phyloP scores from a whole-genome alignment of 1,140 invertebrate species.

The Coenobita brevimanus region DNA sequence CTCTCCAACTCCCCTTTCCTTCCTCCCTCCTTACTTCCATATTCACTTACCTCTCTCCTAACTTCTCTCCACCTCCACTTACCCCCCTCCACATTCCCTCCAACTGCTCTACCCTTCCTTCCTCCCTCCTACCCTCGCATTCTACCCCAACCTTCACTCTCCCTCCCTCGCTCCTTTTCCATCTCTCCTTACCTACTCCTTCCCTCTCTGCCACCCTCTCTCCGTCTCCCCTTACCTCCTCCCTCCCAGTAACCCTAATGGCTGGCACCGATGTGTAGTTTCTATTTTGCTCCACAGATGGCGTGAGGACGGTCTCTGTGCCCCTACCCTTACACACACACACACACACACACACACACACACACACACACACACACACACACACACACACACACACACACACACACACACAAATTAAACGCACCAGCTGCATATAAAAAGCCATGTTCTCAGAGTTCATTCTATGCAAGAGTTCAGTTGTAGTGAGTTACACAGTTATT shows the following conservation, averaged over 20 bases:
- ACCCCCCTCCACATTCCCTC: background rate
- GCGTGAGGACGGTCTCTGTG: conserved; percentile 5
- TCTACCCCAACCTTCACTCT: background rate
- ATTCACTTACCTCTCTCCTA: background rate
- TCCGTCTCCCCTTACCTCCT: background rate
- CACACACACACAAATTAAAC: no score
- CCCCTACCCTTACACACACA: conserved; percentile 2
- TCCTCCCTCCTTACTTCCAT: background rate
- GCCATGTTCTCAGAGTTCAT: no score
- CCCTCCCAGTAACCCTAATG: background rate
- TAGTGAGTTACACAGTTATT: no score
- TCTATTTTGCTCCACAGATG: conserved; percentile 38
- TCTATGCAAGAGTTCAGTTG: no score
- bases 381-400: no score
- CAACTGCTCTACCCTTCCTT: background rate
- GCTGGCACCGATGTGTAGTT: conserved; percentile 20
- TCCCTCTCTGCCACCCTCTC: background rate
- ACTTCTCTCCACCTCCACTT: background rate
- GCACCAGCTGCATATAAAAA: no score
- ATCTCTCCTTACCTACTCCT: background rate
- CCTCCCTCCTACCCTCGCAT: background rate
- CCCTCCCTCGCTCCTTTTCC: background rate
- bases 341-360: conserved; percentile 14
- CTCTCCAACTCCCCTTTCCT: background rate
- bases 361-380: background rate